Evolutionary conservation across 2,797 vertebrate species (phyloP), one percentile per base, ranked within the genome.

Genomic region (Mus caroli): DNA sequence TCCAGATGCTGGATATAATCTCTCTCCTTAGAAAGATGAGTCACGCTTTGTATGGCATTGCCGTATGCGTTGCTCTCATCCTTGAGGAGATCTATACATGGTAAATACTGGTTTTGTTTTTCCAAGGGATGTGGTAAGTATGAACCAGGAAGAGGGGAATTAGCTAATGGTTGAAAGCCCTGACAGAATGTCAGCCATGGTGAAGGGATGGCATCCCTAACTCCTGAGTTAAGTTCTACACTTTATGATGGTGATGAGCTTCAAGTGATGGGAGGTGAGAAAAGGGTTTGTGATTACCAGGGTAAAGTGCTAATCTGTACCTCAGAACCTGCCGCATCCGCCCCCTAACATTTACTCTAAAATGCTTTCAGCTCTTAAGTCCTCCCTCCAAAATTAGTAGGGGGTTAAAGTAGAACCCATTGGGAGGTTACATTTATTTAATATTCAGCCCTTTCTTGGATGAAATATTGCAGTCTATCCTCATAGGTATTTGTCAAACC

Each of bases 401-500:
- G 98, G 98, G 98, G 98, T 98, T 98, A 98, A 98, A 98, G 96
- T 95, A 97, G 95, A 97, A 98, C 98, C 98, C 98, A 85, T 97
- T 97, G 98, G 98, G 98, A 98, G 98, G 98, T 98, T 98, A 98
- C 97, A 98, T 98, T 98, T 98, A 98, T 98, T 99, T 98, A 98
- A 98, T 98, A 99, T 98, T 98, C 98, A 98, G 98, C 97, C 97
- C 97, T 98, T 98, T 98, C 98, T 98, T 97, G 90, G 97, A 98
- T 98, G 97, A 98, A 99, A 98, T 98, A 98, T 98, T 98, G 96
- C 97, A 97, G 96, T 95, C 97, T 98, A 98, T 98, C 97, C 98
- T 98, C 98, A 98, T 91, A 98, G 98, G 98, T 98, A 98, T 98
- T 98, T 98, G 97, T 98, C 98, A 98, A 98, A 97, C 98, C 98